Evolutionary conservation across 2,888 invertebrate species (phyloP), one percentile per base, ranked within the genome.

Genomic region (Adela reaumurella): DNA sequence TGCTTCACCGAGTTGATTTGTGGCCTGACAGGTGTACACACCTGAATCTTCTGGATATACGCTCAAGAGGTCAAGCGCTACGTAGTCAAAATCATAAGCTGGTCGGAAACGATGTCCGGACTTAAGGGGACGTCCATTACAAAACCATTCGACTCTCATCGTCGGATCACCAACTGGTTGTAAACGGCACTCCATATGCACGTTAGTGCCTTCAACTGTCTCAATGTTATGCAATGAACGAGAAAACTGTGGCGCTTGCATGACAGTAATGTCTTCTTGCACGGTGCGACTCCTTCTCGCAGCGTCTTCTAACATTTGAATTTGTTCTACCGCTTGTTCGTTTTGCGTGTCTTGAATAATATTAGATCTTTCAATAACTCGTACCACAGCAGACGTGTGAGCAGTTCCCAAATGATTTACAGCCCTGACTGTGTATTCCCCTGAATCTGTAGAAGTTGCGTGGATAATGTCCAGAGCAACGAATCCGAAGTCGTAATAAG

Each of bases 41-140:
- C 97, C 97, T 5, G 94, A 94, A 72, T 99, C 99, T 59, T 91
- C 92, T n/a, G 98, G 94, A 66, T 97, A 97, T 19, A 97, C 95
- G 61, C 96, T 95, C 18, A 97, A 81, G 47, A 99, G 86, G 70
- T 98, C 98, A 48, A 99, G 81, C 8, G 97, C 96, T 17, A 97
- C 97, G 65, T 96, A 98, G 62, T 97, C 97, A 67, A 97, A 97
- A 70, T 98, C 97, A 62, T 94, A 92, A 2, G 95, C 94, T 43
- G 97, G 97, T 63, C 96, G 86, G 80, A 97, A 98, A 55, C 98
- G 85, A 63, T 96, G 88, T 56, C 97, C 97, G 43, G 92, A 91
- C 65, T 91, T 92, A 1, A 98, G 86, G 0, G 97, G 94, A 55
- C 88, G 83, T 17, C 96, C 97, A 67, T 99, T 96, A 51, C 94